These are phyloP conservation scores for Azemiops feae DNA, from an alignment of 2,113 vertebrate species.

Conservation along the genomic window DNA sequence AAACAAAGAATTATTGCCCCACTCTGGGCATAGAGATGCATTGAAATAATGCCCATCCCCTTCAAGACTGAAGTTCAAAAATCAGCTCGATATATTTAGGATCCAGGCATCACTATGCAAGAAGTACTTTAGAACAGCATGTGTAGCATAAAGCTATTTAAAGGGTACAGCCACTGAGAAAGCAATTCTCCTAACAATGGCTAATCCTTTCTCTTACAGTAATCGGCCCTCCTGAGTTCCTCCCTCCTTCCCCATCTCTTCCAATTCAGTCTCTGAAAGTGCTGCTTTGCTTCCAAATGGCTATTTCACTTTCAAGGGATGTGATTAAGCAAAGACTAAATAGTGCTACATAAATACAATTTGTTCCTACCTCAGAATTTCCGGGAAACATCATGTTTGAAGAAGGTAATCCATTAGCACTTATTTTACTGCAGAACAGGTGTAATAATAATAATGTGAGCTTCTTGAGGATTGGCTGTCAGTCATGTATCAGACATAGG, in stretches of 20 bases:
- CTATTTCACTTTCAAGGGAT: slow-evolving; percentile 19
- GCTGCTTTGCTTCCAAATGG: slow-evolving; percentile 11
- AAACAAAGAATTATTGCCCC: not conserved
- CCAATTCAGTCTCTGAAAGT: slow-evolving; percentile 24
- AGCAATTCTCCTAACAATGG: slow-evolving; percentile 19
- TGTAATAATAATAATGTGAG: not conserved
- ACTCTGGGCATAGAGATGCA: not conserved
- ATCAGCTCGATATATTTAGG: slow-evolving; percentile 31
- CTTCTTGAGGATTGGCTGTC: not conserved
- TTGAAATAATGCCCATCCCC: slow-evolving; percentile 2
- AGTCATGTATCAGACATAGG: not conserved
- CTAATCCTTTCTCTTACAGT: slow-evolving; percentile 11
- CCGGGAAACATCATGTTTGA: not conserved
- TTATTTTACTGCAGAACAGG: slow-evolving; percentile 3
- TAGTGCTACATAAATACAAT: slow-evolving; percentile 26
- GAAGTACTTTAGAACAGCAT: slow-evolving; percentile 2
- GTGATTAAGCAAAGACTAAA: slow-evolving; percentile 24
- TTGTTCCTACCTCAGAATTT: not conserved
- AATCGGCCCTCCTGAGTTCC: slow-evolving; percentile 1
- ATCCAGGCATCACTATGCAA: not conserved
- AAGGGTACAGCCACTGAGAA: slow-evolving; percentile 17
- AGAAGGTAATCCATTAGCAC: slow-evolving; percentile 16
- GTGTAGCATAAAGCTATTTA: slow-evolving; percentile 21
- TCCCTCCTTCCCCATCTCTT: not conserved
- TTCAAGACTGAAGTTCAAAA: slow-evolving; percentile 1